Base-by-base conservation (phyloP, 1,140 invertebrate genomes). In the Andricus grossulariae region DNA sequence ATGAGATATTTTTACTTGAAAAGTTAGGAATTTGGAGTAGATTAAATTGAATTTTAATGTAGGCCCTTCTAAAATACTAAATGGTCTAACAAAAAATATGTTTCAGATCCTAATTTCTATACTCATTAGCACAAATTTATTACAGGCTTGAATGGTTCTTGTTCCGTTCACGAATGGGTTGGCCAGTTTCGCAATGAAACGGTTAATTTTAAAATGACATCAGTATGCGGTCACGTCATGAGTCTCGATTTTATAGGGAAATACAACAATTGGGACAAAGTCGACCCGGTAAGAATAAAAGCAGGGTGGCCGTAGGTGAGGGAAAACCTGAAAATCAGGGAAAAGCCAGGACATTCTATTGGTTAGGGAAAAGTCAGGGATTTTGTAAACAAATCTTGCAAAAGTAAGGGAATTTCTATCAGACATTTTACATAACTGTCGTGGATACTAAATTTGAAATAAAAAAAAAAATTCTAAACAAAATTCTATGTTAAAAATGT, bases 161-260 rank as follows among this genome's bases (percentile, higher is more conserved):
- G 98, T 91, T 95, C 96, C 15, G 94, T 99, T 0, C 97, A 99
- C 86, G 98, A 99, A 91, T 99, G 97, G 96, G 93, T 92, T 75
- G 98, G 97, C 1, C 92, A 91, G 6, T 99, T 99, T 88, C 93
- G 92, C 76, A 94, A 94, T 74, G 94, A 96, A 83, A 91, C 89
- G 4, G 95, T 96, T 3, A 93, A 92, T 72, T 99, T 97, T 87
- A 97, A 97, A 92, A 99, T 99, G 97, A 99, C 98, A 7, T 99
- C 97, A 4, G 99, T 99, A 0, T 99, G 98, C 91, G 99, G 99
- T 7, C 99, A 99, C 93, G 98, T 99, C 0, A 98, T 99, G 96
- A 96, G 95, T 52, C 92, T 99, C 80, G 98, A 99, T 92, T 99
- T 99, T 89, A 94, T 95, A 71, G 95, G 96, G 55, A 98, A 98